Base-by-base conservation (phyloP, 2,113 vertebrate species). In the Pristiophorus japonicus region DNA sequence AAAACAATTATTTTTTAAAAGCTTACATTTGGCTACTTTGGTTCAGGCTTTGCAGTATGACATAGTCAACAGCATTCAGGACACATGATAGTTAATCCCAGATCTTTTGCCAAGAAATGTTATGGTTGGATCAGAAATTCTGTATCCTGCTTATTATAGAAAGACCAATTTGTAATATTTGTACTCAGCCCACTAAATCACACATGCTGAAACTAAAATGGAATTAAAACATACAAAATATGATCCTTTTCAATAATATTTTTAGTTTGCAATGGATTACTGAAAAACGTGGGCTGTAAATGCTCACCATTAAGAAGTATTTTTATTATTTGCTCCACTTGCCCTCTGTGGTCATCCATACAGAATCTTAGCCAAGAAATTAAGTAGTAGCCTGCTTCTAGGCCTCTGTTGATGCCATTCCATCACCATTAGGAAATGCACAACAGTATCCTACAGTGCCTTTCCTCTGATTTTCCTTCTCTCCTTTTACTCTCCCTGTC, bases 71-170 rank as follows among this genome's bases (percentile, higher is more conserved):
- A 92, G 34, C n/a, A 38, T 92, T 92, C 88, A 63, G 16, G 14
- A 10, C 59, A 63, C 34, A 63, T 34, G 6, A 22, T 18, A 59
- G 88, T 92, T 63, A 91, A 91, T 20, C 34, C 55, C 55, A 63
- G 88, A n/a, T 63, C 30, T 16, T 63, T 63, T 42, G 59, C 88
- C 30, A 92, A 92, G 16, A 38, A 63, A 92, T 91, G 88, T 91
- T 91, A n/a, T 62, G 88, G 34, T 91, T 91, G 88, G 88, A 91
- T 20, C 88, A 38, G 59, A 65, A 63, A 38, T 92, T 63, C 88
- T 92, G 59, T 92, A 92, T 38, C 88, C 7, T 92, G 34, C 88
- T 92, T 92, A 92, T 63, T 38, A 92, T n/a, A 92, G 88, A 92
- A 92, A 38, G 88, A 38, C 55, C 59, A 92, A 92, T 63, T 63